Conservation (phyloP, 2,113 vertebrate genomes). For the Procavia capensis region DNA sequence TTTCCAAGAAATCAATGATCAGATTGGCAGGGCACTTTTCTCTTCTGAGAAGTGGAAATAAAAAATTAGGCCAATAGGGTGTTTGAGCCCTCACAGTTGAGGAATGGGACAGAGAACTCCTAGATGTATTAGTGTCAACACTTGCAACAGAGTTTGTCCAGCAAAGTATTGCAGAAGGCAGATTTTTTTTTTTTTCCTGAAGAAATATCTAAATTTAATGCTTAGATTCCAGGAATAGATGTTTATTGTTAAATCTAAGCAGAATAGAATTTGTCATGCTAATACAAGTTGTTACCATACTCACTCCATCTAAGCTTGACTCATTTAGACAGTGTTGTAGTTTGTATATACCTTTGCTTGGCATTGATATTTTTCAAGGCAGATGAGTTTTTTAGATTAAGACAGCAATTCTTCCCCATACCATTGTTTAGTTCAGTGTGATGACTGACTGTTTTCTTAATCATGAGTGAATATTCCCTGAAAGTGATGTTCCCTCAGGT, state of each 20-base stretch:
- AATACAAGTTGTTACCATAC: background rate
- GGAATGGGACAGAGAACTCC: background rate
- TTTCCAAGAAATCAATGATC: background rate
- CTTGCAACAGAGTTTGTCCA: background rate
- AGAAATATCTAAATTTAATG: background rate
- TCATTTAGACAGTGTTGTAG: background rate
- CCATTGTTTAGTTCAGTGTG: constrained; percentile 1
- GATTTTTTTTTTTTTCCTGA: background rate
- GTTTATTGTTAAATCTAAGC: constrained; percentile 20
- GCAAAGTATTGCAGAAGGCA: background rate
- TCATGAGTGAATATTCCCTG: constrained; percentile 9
- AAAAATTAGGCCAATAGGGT: background rate
- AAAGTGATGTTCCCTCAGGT: constrained; percentile 12
- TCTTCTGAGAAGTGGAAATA: background rate
- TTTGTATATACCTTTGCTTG: background rate
- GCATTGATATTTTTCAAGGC: constrained; percentile 19
- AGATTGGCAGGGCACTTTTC: background rate
- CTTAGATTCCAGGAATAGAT: background rate
- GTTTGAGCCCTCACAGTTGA: background rate
- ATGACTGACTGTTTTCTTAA: constrained; percentile 34
- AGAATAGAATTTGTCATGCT: background rate
- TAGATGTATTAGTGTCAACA: background rate
- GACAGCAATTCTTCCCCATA: constrained; percentile 2
- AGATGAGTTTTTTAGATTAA: constrained; percentile 50
- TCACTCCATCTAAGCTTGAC: background rate